A percentile compares a stretch with the other conserved stretches of the same genome.
Conservation (phyloP, 2,113 vertebrate genomes). For the Geothlypis trichas region DNA sequence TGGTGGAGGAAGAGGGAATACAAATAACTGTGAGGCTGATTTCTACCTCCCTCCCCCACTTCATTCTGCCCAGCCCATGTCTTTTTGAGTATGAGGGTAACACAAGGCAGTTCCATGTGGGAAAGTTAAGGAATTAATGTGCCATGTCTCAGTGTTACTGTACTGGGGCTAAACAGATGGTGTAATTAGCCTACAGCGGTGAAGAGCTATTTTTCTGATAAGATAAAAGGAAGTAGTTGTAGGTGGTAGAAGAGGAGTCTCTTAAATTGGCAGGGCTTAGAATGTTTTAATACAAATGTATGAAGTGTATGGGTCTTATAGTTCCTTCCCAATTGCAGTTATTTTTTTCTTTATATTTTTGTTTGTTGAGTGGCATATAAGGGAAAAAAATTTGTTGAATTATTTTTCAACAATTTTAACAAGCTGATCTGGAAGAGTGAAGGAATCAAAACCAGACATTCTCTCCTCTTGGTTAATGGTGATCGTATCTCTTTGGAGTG, state of each 20-base stretch:
- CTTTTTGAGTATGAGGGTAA: constrained; percentile 53
- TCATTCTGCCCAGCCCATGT: constrained; percentile 15
- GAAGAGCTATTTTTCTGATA: constrained; percentile 69
- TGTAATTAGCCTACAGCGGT: constrained; percentile 74
- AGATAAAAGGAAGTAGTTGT: constrained; percentile 73
- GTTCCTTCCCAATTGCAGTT: background rate
- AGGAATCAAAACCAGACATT: background rate
- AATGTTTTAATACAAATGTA: constrained; percentile 20
- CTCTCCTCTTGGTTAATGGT: background rate
- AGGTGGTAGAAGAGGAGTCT: constrained; percentile 61
- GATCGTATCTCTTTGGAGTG: accelerated
- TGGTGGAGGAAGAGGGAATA: constrained; percentile 38
- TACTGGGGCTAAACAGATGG: constrained; percentile 78
- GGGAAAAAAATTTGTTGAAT: background rate
- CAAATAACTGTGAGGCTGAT: constrained; percentile 39
- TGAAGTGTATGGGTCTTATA: background rate
- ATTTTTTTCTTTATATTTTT: background rate
- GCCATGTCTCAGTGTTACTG: constrained; percentile 66
- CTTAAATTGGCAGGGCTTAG: constrained; percentile 45
- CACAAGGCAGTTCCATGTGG: constrained; percentile 57
- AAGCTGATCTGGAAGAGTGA: background rate
- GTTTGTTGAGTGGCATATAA: background rate
- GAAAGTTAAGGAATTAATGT: constrained; percentile 77
- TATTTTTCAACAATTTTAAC: background rate
- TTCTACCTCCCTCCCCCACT: background rate